Base-by-base conservation (phyloP, 2,888 invertebrate species). In the Platycheirus albimanus region DNA sequence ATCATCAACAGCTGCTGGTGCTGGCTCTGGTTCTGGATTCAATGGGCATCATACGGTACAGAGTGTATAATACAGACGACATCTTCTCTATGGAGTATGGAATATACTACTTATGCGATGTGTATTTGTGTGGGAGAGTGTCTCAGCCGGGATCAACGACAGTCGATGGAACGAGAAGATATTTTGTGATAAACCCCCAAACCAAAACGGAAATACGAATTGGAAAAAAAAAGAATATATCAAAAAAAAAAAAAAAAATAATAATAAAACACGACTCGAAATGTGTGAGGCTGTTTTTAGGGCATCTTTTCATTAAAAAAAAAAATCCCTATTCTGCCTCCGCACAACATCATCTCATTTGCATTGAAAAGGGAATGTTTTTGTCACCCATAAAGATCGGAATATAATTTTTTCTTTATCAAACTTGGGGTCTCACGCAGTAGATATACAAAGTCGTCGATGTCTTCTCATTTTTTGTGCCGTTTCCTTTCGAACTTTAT, bases 311-410 rank as follows among this genome's bases (percentile, higher is more conserved):
- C 61, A 61, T 67, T 28, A 43, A 43, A 72, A 54, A 71, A 72
- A 64, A 69, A 72, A 61, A 78, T 78, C 64, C 78, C 78, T 69
- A 78, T 63, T 15, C 19, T 45, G n/a, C n/a, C 64, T 61, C 56
- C 78, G 54, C 51, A n/a, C 52, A 58, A 8, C 56, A 58, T 49
- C 83, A 58, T 49, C 83, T 83, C 78, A 83, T 83, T 83, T 83
- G 83, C 83, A 83, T 83, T 72, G 83, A 83, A 83, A 78, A 83
- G 78, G 83, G 78, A 83, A 78, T 74, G 78, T 83, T 83, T 83
- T 83, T 83, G 83, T 83, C 78, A 74, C 78, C 83, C 83, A 83
- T 83, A 78, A 78, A 74, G 83, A 83, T 83, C 83, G 41, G 49
- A 51, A 49, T 51, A 33, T 38, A 36, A 15, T 54, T 54, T 64